A percentile compares a stretch with the other conserved stretches of the same genome.
Conservation (phyloP, 2,888 invertebrate species). For the Drosophila yooni region DNA sequence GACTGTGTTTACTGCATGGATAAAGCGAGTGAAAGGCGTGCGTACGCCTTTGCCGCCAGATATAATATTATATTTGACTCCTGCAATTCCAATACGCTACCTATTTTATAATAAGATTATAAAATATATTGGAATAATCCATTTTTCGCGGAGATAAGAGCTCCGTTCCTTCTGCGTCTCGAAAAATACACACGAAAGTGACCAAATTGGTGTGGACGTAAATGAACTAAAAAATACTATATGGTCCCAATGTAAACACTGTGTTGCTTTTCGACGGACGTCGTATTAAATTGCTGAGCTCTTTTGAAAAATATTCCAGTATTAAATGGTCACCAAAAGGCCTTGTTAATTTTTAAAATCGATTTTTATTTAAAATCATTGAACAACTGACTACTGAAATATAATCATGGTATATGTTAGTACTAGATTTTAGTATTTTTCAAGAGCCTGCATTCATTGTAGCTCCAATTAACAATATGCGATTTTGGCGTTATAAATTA, state of each 20-base stretch:
- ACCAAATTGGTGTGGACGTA: constrained; percentile 32
- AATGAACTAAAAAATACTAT: constrained; percentile 27
- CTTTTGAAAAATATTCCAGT: not conserved
- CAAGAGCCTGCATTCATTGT: not conserved
- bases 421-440: not conserved
- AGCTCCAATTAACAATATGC: not conserved
- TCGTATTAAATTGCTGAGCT: not conserved
- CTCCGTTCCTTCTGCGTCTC: constrained; percentile 80
- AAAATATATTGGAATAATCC: constrained; percentile 70
- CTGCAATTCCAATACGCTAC: constrained; percentile 28
- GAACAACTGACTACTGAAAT: not conserved
- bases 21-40: constrained; percentile 26
- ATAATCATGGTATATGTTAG: not conserved
- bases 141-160: constrained; percentile 73
- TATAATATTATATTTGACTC: constrained; percentile 13
- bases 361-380: not conserved
- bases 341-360: not conserved
- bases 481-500: not conserved
- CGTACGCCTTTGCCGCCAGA: constrained; percentile 16
- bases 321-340: not conserved
- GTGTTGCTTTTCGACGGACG: constrained; percentile 35
- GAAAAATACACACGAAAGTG: constrained; percentile 69
- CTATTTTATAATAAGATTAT: constrained; percentile 62
- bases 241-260: constrained; percentile 62
- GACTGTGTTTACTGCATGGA: constrained; percentile 23